Percentiles rank a stretch among this genome's conserved stretches.
phyloP scores from a whole-genome alignment of 2,113 vertebrate genomes.

The Scomber japonicus region DNA sequence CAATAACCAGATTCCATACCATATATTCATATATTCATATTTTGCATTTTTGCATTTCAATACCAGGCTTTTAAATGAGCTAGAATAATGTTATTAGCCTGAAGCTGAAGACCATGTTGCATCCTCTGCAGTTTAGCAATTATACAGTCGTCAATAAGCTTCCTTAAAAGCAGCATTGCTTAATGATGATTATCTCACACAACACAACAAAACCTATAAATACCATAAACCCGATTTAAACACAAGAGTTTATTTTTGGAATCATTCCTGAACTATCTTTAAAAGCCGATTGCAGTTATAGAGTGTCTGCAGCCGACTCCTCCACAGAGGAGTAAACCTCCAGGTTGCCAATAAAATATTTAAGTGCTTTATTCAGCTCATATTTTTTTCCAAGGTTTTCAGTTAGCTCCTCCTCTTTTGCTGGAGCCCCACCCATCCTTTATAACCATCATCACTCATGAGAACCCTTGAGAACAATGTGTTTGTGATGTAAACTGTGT shows the following conservation, averaged over 20 bases:
- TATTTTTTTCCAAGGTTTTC: constrained; percentile 49
- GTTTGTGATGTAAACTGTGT: constrained; percentile 18
- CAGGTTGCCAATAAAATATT: constrained; percentile 80
- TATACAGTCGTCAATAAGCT: constrained; percentile 3
- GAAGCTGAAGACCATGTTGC: constrained; percentile 3
- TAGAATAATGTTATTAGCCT: background rate
- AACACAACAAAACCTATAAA: constrained; percentile 43
- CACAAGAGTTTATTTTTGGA: constrained; percentile 48
- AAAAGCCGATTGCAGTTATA: constrained; percentile 47
- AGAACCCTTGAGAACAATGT: background rate
- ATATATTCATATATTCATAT: too few species aligned
- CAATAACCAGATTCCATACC: too few species aligned
- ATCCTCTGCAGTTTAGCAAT: background rate
- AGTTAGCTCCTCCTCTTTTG: background rate
- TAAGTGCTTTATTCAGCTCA: constrained; percentile 73
- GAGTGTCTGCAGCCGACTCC: constrained; percentile 39
- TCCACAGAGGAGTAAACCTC: constrained; percentile 75
- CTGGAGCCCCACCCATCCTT: background rate
- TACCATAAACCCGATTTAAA: constrained; percentile 27
- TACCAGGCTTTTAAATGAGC: background rate
- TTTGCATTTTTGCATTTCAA: background rate
- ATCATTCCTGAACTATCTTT: constrained; percentile 40
- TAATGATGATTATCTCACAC: constrained; percentile 21
- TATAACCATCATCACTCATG: background rate
- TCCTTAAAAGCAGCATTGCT: constrained; percentile 3